Base-by-base conservation (phyloP, 2,888 invertebrate species). In the Tenthredo livida region DNA sequence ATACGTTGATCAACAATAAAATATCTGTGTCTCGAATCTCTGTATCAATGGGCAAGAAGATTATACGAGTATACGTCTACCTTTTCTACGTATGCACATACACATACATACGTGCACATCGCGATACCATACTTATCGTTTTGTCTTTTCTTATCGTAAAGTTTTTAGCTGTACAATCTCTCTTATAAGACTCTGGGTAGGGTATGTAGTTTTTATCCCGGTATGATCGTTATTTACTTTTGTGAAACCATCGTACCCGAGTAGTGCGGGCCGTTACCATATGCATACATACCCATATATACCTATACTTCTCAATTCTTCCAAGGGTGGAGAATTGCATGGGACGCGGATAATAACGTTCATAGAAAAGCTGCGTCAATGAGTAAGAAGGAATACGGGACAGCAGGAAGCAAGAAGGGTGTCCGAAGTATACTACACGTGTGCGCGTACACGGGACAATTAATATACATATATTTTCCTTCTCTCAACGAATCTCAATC, bases 301-400 rank as follows among this genome's bases (percentile, higher is more conserved):
- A 67, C 17, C 21, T 33, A 67, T 67, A 67, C 72, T 40, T n/a
- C 75, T 77, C 50, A 50, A 47, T 77, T 77, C 50, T 17, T 54
- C 50, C 50, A 50, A 77, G 61, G 58, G 58, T 21, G 37, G 61
- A 29, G 61, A 80, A 58, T 80, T 80, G 61, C 61, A 80, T 80
- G 80, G 80, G 21, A n/a, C 40, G 40, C 33, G 80, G 40, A 80
- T 80, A 80, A 80, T 61, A 80, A 80, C 80, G 80, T 37, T 80
- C 58, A 61, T 80, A 61, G 61, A 80, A 80, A 80, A 61, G 50
- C 80, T n/a, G 2, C 61, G 80, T 58, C 61, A 80, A 80, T 61
- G 58, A 80, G 50, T 21, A 29, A 77, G 47, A 80, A 80, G 37
- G 61, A 80, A 40, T 40, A 40, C 40, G 72, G 72, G 80, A 50